These are phyloP conservation scores for Arenicola marina DNA, from an alignment of 2,888 invertebrate genomes.

Conservation along the genomic window DNA sequence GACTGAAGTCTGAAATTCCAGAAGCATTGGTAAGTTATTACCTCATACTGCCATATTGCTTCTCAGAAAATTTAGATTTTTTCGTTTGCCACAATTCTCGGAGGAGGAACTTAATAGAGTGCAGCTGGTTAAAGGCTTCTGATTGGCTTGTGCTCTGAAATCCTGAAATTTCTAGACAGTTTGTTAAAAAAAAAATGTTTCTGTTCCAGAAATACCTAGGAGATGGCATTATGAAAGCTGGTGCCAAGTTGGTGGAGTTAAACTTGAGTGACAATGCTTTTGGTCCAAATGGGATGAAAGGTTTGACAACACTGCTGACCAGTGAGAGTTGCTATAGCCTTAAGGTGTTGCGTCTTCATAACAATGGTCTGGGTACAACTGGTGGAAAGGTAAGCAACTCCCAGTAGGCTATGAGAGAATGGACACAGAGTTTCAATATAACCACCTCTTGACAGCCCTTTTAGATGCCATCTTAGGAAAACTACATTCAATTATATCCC, in stretches of 20 bases:
- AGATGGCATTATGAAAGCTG: conserved; percentile 71
- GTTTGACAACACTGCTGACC: conserved; percentile 69
- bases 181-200: background rate
- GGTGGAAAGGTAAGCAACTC: conserved; percentile 72
- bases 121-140: too few relatives aligned
- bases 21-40: conserved; percentile 73
- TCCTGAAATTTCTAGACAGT: background rate
- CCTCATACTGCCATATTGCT: too few relatives aligned
- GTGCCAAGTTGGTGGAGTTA: conserved; percentile 78
- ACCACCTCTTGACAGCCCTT: too few relatives aligned
- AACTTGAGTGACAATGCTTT: conserved; percentile 97
- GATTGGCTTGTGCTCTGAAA: background rate
- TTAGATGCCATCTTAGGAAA: too few relatives aligned
- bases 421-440: too few relatives aligned
- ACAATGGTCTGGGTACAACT: conserved; percentile 90
- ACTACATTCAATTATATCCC: too few relatives aligned
- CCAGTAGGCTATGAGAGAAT: too few relatives aligned
- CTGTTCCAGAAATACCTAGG: conserved; percentile 4
- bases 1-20: conserved; percentile 94
- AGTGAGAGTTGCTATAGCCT: conserved; percentile 84
- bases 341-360: conserved; percentile 83
- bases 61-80: too few relatives aligned
- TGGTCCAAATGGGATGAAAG: conserved; percentile 65
- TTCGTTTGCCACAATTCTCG: too few relatives aligned
- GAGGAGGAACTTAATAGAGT: too few relatives aligned